Evolutionary conservation across 1,140 invertebrate species (phyloP), one percentile per base, ranked within the genome.

Genomic region (Nylanderia fulva): DNA sequence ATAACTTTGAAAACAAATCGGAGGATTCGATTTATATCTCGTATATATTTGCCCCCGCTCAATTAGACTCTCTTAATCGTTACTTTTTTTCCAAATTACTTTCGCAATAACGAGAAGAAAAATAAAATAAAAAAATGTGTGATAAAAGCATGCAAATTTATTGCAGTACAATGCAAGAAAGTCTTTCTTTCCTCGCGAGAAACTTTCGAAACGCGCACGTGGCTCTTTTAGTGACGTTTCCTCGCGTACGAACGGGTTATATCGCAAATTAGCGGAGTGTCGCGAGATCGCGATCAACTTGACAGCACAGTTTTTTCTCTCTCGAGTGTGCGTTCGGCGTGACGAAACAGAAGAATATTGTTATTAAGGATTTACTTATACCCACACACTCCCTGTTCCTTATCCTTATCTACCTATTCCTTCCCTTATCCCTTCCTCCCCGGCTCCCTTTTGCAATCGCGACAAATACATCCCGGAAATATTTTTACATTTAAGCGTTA

Each of bases 401-500:
- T 1, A 6, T 4, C 18, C 52, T n/a, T n/a, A n/a, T n/a, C n/a
- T n/a, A n/a, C n/a, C n/a, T n/a, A n/a, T 21, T 0, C 21, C 33
- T 15, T 18, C 27, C 18, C 63, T 2, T 11, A 0, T 24, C 18
- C 42, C 29, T 27, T 48, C 15, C 39, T 45, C 58, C 74, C 11
- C 36, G 69, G 24, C 58, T 63, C 75, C 45, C 60, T 76, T 84
- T 84, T 84, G 58, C 71, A 84, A 74, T 84, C 76, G 61, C 36
- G 64, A 80, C 33, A 83, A 54, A 85, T 76, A 54, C 75, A 52
- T 76, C 36, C 45, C 80, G 71, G 56, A 84, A 84, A 84, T 87
- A 87, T 77, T 87, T 87, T 87, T 87, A 87, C 72, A 54, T 60
- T 87, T 87, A 85, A 79, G 74, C 60, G 85, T 87, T 87, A 77